A percentile compares a stretch with the other conserved stretches of the same genome.
phyloP scores from a whole-genome alignment of 2,888 invertebrate species.

The Pocota personata region DNA sequence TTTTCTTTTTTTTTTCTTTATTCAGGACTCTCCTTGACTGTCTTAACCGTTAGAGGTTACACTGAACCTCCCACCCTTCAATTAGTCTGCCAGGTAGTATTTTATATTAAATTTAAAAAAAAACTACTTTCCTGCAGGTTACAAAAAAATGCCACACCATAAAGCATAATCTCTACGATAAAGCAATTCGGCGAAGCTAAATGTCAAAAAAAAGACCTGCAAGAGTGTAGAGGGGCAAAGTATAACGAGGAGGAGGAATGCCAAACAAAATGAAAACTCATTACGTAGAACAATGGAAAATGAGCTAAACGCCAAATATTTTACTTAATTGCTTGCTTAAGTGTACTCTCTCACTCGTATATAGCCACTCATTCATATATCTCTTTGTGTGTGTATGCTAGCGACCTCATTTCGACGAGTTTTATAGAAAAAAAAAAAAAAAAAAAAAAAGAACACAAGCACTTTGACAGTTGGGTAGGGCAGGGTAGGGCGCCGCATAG shows the following conservation, averaged over 20 bases:
- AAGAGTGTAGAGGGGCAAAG: neutral
- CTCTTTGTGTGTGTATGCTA: slow-evolving; percentile 4
- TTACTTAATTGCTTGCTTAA: slow-evolving; percentile 66
- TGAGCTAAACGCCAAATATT: slow-evolving; percentile 66
- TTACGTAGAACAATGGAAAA: slow-evolving; percentile 62
- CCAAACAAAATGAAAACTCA: slow-evolving; percentile 55
- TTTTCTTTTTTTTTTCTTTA: neutral
- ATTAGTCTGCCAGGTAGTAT: neutral
- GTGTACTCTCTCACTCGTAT: slow-evolving; percentile 42
- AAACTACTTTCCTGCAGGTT: neutral
- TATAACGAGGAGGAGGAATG: neutral
- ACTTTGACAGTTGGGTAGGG: slow-evolving; percentile 28
- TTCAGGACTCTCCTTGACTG: neutral
- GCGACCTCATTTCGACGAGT: slow-evolving; percentile 39
- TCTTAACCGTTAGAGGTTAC: neutral
- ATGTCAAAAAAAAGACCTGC: slow-evolving; percentile 20
- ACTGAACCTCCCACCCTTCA: neutral
- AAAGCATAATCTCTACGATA: slow-evolving; percentile 27
- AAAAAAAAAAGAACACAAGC: slow-evolving; percentile 4
- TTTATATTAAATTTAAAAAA: slow-evolving; percentile 4
- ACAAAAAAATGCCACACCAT: slow-evolving; percentile 6
- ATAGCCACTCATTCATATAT: slow-evolving; percentile 16
- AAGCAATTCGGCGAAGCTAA: slow-evolving; percentile 37
- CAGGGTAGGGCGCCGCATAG: neutral
- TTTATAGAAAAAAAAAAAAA: neutral